Evolutionary conservation across 1,140 invertebrate genomes (phyloP).

Genomic region (Rhagoletis zephyria): DNA sequence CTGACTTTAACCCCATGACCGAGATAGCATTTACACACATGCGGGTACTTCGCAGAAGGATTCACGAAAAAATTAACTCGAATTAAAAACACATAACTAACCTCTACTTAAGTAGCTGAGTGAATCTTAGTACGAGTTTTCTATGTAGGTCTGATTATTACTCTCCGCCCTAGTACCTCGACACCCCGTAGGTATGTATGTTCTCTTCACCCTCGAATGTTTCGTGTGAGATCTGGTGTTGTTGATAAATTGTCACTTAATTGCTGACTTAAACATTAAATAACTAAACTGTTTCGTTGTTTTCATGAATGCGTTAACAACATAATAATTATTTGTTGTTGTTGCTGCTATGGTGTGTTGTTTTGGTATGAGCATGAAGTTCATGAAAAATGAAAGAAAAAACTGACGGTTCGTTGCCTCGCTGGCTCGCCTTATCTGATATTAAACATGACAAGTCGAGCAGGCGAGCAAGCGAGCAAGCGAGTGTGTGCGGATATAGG

Average conservation of each 20-base stretch:
- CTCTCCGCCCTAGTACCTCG: no score
- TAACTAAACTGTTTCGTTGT: conserved; percentile 52
- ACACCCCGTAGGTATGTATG: no score
- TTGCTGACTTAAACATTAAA: conserved; percentile 50
- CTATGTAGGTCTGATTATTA: background rate
- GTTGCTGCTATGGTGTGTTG: background rate
- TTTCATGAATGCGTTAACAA: conserved; percentile 49
- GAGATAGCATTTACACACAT: background rate
- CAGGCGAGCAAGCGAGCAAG: background rate
- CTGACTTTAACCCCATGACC: conserved; percentile 9
- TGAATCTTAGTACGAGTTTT: background rate
- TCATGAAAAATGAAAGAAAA: background rate
- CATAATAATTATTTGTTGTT: conserved; percentile 48
- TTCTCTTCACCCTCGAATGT: background rate
- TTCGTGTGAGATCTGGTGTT: conserved; percentile 27
- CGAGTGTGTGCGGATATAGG: background rate
- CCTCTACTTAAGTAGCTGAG: no score
- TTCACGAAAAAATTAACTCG: background rate
- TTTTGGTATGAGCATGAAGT: background rate
- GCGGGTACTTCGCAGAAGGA: conserved; percentile 10
- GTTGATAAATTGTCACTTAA: conserved; percentile 51
- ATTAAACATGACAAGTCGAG: conserved; percentile 42
- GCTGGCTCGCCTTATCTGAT: conserved; percentile 33
- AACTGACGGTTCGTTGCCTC: conserved; percentile 19
- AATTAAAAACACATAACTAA: no score